Base-by-base conservation (phyloP, 2,113 vertebrate species). In the Panurus biarmicus region DNA sequence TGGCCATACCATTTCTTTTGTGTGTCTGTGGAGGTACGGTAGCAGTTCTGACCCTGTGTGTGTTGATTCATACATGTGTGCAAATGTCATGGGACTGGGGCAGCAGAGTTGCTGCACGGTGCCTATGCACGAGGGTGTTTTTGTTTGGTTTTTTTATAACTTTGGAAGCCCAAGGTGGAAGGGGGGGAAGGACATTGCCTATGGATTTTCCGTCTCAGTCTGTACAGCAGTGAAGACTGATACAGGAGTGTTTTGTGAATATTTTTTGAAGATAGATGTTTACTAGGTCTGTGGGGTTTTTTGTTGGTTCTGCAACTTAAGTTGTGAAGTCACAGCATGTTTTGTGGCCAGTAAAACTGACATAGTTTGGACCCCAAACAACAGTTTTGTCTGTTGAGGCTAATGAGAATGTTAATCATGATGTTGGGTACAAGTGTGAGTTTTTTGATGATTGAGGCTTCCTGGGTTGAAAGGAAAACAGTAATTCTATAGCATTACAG, bases 41-140 rank as follows among this genome's bases (percentile, higher is more conserved):
- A 18, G 44, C 21, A 26, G 29, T 76, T 90, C 56, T 88, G 72
- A 36, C 53, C 29, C 56, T 47, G 2, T 31, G 1, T 16, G 29
- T 79, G 71, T 76, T 90, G 67, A 24, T 90, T 87, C 54, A 57
- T 33, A 50, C 13, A 4, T 5, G 1, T 29, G 62, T 90, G 45
- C 23, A 28, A 29, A 5, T 38, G 38, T 66, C 58, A 22, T 33
- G 51, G 42, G 47, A 28, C 31, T 70, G 89, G 44, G 45, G 7
- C 12, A 14, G 42, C 62, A 13, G 33, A 36, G 53, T 47, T 56
- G 38, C 54, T n/a, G 67, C 54, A 22, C 21, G 2, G 58, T 57
- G 8, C 1, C 0, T 51, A 0, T n/a, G 17, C 29, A 2, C 1
- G 12, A 73, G 51, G 9, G 50, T 74, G 42, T 2, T 7, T 2